phyloP scores from a whole-genome alignment of 2,888 invertebrate species.

The Saturnia japonica region DNA sequence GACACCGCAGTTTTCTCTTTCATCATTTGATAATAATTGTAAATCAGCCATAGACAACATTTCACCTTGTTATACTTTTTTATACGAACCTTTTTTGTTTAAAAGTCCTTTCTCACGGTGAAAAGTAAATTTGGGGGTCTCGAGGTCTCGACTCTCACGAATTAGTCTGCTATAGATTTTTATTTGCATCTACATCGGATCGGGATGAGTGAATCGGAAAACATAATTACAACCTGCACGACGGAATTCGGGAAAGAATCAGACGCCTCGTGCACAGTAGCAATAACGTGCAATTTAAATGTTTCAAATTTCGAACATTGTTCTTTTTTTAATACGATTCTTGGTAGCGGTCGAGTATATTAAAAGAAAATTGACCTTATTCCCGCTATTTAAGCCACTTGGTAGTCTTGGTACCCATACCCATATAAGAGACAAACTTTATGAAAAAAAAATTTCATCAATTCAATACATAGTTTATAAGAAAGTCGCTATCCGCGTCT shows the following conservation, averaged over 20 bases:
- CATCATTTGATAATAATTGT: constrained; percentile 2
- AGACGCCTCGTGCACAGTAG: constrained; percentile 76
- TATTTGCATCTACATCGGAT: constrained; percentile 71
- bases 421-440: too few species aligned
- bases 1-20: constrained; percentile 38
- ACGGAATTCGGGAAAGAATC: constrained; percentile 68
- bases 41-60: constrained; percentile 6
- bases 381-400: background rate
- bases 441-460: too few species aligned
- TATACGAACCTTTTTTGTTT: background rate
- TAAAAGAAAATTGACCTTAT: constrained; percentile 18
- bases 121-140: constrained; percentile 39
- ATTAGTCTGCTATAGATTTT: constrained; percentile 68
- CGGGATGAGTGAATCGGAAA: constrained; percentile 71
- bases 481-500: too few species aligned
- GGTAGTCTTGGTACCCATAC: too few species aligned
- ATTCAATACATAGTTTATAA: too few species aligned
- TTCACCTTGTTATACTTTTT: background rate
- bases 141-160: constrained; percentile 65
- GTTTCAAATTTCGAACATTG: constrained; percentile 72
- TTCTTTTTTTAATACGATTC: constrained; percentile 29
- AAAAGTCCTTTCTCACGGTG: constrained; percentile 68
- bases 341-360: constrained; percentile 29
- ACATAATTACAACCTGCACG: constrained; percentile 72
- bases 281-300: constrained; percentile 81